phyloP scores from a whole-genome alignment of 2,888 invertebrate species.

The Ennomos erosarius region DNA sequence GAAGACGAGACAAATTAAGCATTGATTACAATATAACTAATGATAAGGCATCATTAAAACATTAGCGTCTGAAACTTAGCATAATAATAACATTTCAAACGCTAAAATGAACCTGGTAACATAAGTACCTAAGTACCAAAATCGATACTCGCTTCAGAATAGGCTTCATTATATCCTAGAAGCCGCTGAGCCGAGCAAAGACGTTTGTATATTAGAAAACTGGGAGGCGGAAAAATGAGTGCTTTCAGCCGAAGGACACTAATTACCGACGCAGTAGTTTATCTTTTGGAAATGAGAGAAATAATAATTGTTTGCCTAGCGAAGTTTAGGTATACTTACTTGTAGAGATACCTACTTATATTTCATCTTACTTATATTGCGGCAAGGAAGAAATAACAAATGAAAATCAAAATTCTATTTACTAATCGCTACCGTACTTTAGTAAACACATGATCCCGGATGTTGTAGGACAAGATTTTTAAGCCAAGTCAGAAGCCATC shows the following conservation, averaged over 20 bases:
- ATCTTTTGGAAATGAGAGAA: conserved; percentile 37
- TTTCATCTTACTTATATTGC: too few species aligned
- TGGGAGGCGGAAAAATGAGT: conserved; percentile 50
- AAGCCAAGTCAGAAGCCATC: too few species aligned
- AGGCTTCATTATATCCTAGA: conserved; percentile 10
- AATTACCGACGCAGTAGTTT: conserved; percentile 55
- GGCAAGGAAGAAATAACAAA: too few species aligned
- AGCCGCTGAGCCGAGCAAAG: conserved; percentile 2
- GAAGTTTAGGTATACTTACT: neutral
- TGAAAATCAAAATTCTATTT: conserved; percentile 24
- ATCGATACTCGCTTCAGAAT: conserved; percentile 11
- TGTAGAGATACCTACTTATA: too few species aligned
- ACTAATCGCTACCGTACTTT: neutral
- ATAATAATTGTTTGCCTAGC: conserved; percentile 40
- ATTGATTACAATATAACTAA: too few species aligned
- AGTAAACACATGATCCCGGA: neutral
- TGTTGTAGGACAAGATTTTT: too few species aligned
- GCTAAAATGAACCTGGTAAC: conserved; percentile 1
- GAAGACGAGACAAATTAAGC: conserved; percentile 1
- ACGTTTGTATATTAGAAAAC: conserved; percentile 8
- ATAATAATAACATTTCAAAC: conserved; percentile 2
- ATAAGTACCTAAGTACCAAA: neutral
- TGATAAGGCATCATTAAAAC: too few species aligned
- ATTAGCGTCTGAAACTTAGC: too few species aligned
- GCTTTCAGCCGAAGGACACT: conserved; percentile 44